Base-by-base conservation (phyloP, 2,888 invertebrate species). In the Prosapia bicincta region DNA sequence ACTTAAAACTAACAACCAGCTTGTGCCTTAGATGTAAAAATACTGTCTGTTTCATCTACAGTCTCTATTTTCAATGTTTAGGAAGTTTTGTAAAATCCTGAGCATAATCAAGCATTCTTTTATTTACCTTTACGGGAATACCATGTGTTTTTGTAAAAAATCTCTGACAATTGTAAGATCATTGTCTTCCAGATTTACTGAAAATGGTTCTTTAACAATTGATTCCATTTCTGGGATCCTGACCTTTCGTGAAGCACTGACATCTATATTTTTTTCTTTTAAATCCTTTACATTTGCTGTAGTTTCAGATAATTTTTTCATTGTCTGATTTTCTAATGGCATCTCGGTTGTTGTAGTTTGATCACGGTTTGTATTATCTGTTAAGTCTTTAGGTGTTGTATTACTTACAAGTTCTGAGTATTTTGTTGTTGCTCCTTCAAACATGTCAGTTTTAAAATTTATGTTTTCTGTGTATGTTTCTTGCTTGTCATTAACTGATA, bases 91-190 rank as follows among this genome's bases (percentile, higher is more conserved):
- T 9, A 38, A 38, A 38, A 38, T 38, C 38, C 38, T 38, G 38
- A 38, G 38, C 38, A 13, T 38, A 15, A 38, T 9, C 38, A 38
- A 38, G 15, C 38, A 38, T 13, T 38, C 38, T 13, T 15, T 38
- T 15, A 13, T 15, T 38, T 38, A 13, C 15, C 38, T 38, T 38
- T 13, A 38, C 3, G 38, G 69, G 38, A 68, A 3, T 15, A 66
- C 30, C 71, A 71, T 20, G 54, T 71, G 71, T 24, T 71, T 71
- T 26, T 66, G 65, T 28, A 71, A 26, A 65, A 71, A 71, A 24
- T 71, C 71, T 28, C 26, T 43, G 20, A 71, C 25, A n/a, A 71
- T 65, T 28, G 28, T 25, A 1, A 71, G 9, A 71, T 71, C 71
- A 25, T 71, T 71, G 23, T 71, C 71, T 20, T 71, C 71, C 6